Conservation (phyloP, 2,113 vertebrate species). For the Microcebus tavaratra region DNA sequence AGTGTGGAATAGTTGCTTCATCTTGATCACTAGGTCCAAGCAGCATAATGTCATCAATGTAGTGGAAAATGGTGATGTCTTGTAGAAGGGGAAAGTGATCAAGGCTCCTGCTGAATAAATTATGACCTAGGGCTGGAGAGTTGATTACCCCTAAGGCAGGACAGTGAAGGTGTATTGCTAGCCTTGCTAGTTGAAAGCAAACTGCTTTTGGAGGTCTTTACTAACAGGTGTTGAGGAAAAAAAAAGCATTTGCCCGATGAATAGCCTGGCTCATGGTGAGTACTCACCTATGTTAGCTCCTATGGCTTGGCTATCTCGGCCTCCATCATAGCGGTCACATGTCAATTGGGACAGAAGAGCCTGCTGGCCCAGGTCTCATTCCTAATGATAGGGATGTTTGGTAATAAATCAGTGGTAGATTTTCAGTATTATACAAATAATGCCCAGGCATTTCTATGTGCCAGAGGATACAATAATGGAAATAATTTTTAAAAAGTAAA, state of each 20-base stretch:
- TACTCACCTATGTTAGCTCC: neutral
- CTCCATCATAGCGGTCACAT: accelerated
- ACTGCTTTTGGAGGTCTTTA: neutral
- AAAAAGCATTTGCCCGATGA: neutral
- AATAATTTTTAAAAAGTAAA: neutral
- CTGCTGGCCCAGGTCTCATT: neutral
- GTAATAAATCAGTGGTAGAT: neutral
- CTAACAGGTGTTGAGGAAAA: neutral
- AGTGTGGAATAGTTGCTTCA: neutral
- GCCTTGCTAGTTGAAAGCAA: neutral
- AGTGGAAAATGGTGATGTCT: too few species aligned
- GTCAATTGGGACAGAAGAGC: neutral
- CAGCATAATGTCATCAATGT: neutral
- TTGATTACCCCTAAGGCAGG: too few species aligned
- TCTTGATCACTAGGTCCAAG: neutral
- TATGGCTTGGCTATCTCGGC: neutral
- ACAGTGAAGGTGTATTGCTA: neutral
- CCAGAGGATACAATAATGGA: neutral
- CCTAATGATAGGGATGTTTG: neutral
- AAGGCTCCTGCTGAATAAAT: neutral
- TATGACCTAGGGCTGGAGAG: neutral
- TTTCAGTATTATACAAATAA: neutral
- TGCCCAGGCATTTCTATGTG: neutral
- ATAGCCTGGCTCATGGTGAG: neutral
- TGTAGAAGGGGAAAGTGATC: neutral